A percentile compares a stretch with the other conserved stretches of the same genome.
These are phyloP conservation scores for Xiphias gladius DNA, from an alignment of 2,113 vertebrate genomes.

Conservation along the genomic window DNA sequence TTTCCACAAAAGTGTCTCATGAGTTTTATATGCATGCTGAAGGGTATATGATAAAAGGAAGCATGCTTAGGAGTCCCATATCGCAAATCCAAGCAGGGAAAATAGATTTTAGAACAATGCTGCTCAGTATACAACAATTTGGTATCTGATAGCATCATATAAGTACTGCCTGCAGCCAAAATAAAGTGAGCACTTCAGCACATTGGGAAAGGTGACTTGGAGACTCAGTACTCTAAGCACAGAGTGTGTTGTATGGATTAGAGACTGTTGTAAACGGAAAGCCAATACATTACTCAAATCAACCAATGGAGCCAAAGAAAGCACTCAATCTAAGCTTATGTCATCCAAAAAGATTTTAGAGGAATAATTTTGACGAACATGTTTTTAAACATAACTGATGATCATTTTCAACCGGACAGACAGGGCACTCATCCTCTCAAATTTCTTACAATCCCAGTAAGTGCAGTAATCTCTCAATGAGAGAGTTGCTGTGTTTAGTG, in stretches of 20 bases:
- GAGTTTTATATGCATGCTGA: slow-evolving; percentile 41
- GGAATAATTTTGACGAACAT: slow-evolving; percentile 18
- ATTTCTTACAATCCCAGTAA: slow-evolving; percentile 55
- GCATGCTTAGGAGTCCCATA: slow-evolving; percentile 38
- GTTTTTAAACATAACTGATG: slow-evolving; percentile 54
- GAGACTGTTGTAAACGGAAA: slow-evolving; percentile 46
- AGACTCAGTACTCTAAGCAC: slow-evolving; percentile 18
- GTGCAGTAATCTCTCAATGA: slow-evolving; percentile 58
- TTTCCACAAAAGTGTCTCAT: slow-evolving; percentile 21
- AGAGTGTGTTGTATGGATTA: slow-evolving; percentile 48
- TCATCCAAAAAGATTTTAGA: slow-evolving; percentile 45
- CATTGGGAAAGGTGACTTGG: slow-evolving; percentile 9
- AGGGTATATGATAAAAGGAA: slow-evolving; percentile 35
- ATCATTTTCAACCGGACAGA: slow-evolving; percentile 36
- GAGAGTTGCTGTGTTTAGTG: slow-evolving; percentile 30
- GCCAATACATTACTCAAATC: slow-evolving; percentile 57
- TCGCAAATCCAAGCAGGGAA: slow-evolving; percentile 29
- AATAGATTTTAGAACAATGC: slow-evolving; percentile 34
- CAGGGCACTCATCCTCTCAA: slow-evolving; percentile 30
- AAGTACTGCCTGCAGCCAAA: slow-evolving; percentile 54
- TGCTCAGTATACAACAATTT: slow-evolving; percentile 50
- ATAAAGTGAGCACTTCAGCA: slow-evolving; percentile 44
- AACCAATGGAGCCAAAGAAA: slow-evolving; percentile 36
- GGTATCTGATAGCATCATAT: slow-evolving; percentile 49
- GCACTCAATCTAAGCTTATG: slow-evolving; percentile 29